Conservation (phyloP, 1,140 invertebrate genomes). For the Lucilia cuprina region DNA sequence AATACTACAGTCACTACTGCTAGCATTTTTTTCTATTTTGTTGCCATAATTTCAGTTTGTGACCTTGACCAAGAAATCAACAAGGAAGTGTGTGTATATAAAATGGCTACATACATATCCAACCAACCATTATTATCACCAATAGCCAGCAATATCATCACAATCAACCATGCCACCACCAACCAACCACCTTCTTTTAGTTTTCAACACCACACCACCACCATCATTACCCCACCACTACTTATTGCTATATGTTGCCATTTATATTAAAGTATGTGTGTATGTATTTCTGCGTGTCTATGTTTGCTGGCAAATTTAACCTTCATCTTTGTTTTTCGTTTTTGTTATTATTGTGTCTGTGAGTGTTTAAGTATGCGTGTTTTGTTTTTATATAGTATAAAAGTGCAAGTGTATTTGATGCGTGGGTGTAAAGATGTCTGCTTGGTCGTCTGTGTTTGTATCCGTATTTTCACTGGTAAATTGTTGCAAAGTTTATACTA, state of each 20-base stretch:
- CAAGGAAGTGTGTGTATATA: not conserved
- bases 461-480: not conserved
- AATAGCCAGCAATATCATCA: not conserved
- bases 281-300: not conserved
- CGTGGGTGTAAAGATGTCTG: not conserved
- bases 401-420: not conserved
- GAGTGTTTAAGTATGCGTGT: not conserved
- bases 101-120: not conserved
- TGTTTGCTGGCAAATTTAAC: not conserved
- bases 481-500: not conserved
- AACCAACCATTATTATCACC: not conserved
- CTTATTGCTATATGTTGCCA: not conserved
- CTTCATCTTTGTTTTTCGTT: not conserved
- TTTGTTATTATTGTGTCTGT: not conserved
- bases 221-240: not conserved
- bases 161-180: not conserved
- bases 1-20: not conserved
- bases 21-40: not conserved
- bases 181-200: not conserved
- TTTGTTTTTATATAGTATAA: not conserved
- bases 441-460: not conserved
- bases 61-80: constrained; percentile 1
- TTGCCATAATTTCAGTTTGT: not conserved
- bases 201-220: not conserved
- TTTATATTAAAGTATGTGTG: not conserved